phyloP scores from a whole-genome alignment of 1,140 invertebrate genomes.

The Caenorhabditis tropicalis region DNA sequence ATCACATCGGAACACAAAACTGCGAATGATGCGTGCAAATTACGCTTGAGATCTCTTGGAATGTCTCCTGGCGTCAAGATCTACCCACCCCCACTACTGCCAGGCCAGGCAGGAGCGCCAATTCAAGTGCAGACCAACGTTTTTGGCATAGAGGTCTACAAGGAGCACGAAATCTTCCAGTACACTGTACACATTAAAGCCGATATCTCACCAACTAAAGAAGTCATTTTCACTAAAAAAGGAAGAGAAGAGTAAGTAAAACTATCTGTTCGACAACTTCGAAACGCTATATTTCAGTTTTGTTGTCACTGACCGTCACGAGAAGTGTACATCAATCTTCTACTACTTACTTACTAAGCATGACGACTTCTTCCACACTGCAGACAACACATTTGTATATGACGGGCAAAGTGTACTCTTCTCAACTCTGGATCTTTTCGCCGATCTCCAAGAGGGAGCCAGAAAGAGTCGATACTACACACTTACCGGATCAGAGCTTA shows the following conservation, averaged over 20 bases:
- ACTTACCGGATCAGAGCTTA: not conserved
- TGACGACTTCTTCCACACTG: conserved; percentile 37
- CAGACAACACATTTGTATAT: conserved; percentile 9
- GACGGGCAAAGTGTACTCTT: conserved; percentile 56
- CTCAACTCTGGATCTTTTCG: conserved; percentile 39
- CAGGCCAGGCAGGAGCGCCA: conserved; percentile 1
- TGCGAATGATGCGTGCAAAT: not conserved
- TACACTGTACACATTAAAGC: conserved; percentile 40
- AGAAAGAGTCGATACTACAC: not conserved
- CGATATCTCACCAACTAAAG: not conserved
- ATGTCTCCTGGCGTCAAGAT: not conserved
- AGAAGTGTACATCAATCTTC: conserved; percentile 28
- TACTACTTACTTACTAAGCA: not conserved
- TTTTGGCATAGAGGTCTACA: conserved; percentile 31
- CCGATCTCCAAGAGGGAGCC: not conserved
- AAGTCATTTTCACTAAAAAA: conserved; percentile 53
- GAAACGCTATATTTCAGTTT: not conserved
- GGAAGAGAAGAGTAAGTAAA: conserved; percentile 41
- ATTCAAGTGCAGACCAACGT: conserved; percentile 43
- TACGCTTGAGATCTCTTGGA: not conserved
- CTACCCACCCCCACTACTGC: not conserved
- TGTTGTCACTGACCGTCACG: conserved; percentile 30
- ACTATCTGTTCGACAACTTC: no score
- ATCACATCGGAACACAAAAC: conserved; percentile 9
- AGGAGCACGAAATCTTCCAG: not conserved